Base-by-base conservation (phyloP, 2,113 vertebrate genomes). In the Corapipo altera region DNA sequence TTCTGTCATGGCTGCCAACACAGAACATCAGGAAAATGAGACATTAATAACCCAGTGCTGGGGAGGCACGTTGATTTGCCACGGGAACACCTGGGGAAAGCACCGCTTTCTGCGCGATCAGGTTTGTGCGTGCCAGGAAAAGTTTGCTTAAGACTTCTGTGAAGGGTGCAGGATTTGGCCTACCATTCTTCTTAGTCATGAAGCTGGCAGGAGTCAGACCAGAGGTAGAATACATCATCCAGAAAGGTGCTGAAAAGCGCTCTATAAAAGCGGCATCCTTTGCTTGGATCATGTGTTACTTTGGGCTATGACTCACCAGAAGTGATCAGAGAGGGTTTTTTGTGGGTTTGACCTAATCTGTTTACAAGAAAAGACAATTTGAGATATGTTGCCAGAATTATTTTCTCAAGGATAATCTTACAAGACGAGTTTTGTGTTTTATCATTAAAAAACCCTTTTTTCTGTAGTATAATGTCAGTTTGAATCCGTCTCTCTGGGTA, bases 1-100 rank as follows among this genome's bases (percentile, higher is more conserved):
- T 97, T 97, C 96, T 88, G 96, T 98, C 97, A 93, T 96, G 95
- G 96, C 95, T 97, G 96, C 95, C 97, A 91, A 91, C 48, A 20
- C 73, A 66, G 58, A 91, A 91, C 97, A 95, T 95, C 49, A 74
- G 95, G 91, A 95, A 96, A 98, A 96, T 97, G 96, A 99, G 98
- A 94, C 88, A 71, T 92, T 97, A 98, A 88, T 96, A 97, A 95
- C 75, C 78, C 49, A 88, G 27, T 95, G 89, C 96, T 90, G 93
- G 94, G 93, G 83, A 93, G 78, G 67, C 81, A 26, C 95, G 95
- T 96, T 97, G 94, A 93, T 97, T 97, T 95, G 69, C 96, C 78
- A 74, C 92, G 96, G 95, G 91, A 78, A 83, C 92, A 97, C 82
- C 35, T 97, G 96, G 96, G 96, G 95, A 95, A 97, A 98, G 94